phyloP scores from a whole-genome alignment of 2,888 invertebrate genomes.

The Himalopsyche kuldschensis region DNA sequence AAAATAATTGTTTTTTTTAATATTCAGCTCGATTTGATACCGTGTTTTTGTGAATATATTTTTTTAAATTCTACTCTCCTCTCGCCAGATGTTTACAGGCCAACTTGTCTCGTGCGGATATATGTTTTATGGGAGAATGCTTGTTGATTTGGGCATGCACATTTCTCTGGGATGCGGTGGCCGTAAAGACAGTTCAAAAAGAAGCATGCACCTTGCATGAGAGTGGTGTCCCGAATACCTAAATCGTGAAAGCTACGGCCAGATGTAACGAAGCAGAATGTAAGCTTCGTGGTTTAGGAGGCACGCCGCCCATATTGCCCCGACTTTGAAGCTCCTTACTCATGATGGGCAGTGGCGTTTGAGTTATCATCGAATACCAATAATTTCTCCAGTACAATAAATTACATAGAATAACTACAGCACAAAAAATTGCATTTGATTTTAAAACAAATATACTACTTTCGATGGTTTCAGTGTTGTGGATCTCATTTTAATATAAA shows the following conservation, averaged over 20 bases:
- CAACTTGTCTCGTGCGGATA: too few species aligned
- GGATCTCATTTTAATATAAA: too few species aligned
- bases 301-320: background rate
- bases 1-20: too few species aligned
- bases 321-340: slow-evolving; percentile 42
- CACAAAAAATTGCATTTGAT: too few species aligned
- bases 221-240: background rate
- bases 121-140: background rate
- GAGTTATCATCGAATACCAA: background rate
- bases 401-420: too few species aligned
- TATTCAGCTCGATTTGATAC: too few species aligned
- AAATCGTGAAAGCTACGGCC: background rate
- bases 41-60: too few species aligned
- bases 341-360: background rate
- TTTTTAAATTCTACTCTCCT: too few species aligned
- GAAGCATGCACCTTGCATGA: background rate
- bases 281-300: slow-evolving; percentile 23
- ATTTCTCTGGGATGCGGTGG: background rate
- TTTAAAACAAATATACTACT: too few species aligned
- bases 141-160: background rate
- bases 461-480: too few species aligned
- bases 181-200: slow-evolving; percentile 20
- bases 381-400: too few species aligned
- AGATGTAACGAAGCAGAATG: slow-evolving; percentile 26
- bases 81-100: too few species aligned